Evolutionary conservation across 1,140 invertebrate genomes (phyloP).

Genomic region (Melipona quadrifasciata): DNA sequence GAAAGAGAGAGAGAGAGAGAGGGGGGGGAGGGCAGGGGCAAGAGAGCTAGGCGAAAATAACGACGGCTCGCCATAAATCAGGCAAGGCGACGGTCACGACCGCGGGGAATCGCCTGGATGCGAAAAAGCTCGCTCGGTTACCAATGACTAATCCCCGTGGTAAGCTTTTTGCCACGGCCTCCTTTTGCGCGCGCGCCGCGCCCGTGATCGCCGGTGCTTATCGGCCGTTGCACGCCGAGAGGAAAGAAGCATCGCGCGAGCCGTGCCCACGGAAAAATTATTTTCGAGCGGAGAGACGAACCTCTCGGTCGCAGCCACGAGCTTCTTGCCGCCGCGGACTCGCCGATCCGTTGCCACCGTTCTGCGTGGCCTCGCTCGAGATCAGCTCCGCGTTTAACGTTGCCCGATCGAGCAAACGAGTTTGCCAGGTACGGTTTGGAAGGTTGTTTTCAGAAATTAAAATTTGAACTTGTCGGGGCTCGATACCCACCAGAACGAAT

Average conservation of each 20-base stretch:
- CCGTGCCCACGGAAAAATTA: constrained; percentile 41
- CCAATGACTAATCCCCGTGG: constrained; percentile 67
- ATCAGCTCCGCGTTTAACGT: not conserved
- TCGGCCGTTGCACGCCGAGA: constrained; percentile 33
- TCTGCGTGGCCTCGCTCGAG: too few species aligned
- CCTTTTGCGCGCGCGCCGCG: constrained; percentile 60
- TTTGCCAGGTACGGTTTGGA: not conserved
- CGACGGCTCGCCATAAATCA: constrained; percentile 66
- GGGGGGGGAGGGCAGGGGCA: constrained; percentile 1
- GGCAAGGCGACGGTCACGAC: constrained; percentile 59
- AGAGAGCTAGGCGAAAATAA: constrained; percentile 62
- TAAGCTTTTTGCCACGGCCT: constrained; percentile 63
- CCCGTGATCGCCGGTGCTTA: constrained; percentile 55
- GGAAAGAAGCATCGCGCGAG: not conserved
- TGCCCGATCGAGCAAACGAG: too few species aligned
- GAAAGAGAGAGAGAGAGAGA: not conserved
- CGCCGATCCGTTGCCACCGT: not conserved
- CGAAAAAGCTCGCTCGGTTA: constrained; percentile 64
- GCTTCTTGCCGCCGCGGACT: constrained; percentile 1
- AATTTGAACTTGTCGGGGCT: too few species aligned
- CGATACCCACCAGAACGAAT: too few species aligned
- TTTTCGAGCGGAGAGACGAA: constrained; percentile 12
- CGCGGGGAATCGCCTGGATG: constrained; percentile 50
- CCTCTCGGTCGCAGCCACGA: too few species aligned
- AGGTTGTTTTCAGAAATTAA: too few species aligned